Evolutionary conservation across 2,113 vertebrate species (phyloP), one percentile per base, ranked within the genome.

Genomic region (Echinops telfairi): DNA sequence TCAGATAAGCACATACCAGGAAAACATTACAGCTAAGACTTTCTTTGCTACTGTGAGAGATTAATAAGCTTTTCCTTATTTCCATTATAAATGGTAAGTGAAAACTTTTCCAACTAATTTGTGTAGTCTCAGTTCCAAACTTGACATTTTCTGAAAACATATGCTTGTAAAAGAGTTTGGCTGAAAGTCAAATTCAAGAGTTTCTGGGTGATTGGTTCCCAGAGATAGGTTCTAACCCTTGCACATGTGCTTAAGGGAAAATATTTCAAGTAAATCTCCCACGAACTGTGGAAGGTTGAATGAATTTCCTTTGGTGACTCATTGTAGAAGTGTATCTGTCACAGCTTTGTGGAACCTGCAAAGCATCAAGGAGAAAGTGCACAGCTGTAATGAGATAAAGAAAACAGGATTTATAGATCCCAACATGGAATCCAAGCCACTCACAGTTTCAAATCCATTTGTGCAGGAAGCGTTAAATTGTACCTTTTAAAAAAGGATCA

Each of bases 111-210:
- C 16, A 83, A 19, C 78, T 62, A 95, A 84, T 31, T 95, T 93
- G 29, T 93, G 57, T 47, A 86, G 8, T 60, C 36, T 20, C n/a
- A 96, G 73, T 73, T 96, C 64, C 85, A 77, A 86, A 33, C 9
- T 89, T 96, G 79, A 20, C 10, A 88, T 95, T 95, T 96, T 71
- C 60, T 79, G 86, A 93, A 88, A 93, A 82, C 12, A 76, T 88
- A 68, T 71, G 10, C 60, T 95, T 94, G 3, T 58, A 92, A 91
- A 95, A 53, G 0, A 1, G 9, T 58, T 96, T 94, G 81, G 12
- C 68, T 96, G 53, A 82, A 90, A 96, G 47, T 87, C 79, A 96
- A 91, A 83, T 2, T 60, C 15, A 86, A 91, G 5, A 0, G 79
- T 95, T 89, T 93, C 79, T 90, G 57, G 95, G 66, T 85, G 95